These are phyloP conservation scores for Sarcophaga carnaria DNA, from an alignment of 2,888 invertebrate genomes.

Conservation along the genomic window DNA sequence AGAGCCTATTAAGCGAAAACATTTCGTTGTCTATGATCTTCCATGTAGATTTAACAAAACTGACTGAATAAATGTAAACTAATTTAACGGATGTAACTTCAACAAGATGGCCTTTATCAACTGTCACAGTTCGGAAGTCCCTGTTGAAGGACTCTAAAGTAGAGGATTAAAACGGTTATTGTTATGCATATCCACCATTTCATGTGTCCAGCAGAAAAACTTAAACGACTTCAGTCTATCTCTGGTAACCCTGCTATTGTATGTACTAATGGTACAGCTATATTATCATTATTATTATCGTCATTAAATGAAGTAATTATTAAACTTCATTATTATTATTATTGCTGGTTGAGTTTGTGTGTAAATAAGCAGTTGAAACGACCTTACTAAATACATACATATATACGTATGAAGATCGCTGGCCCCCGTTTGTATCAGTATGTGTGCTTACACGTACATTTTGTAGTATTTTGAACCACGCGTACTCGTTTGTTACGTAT, in stretches of 20 bases:
- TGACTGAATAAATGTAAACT: too few species aligned
- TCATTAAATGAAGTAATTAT: slow-evolving; percentile 36
- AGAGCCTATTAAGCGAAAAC: too few species aligned
- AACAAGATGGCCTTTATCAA: too few species aligned
- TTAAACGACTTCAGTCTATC: too few species aligned
- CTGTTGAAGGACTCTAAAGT: too few species aligned
- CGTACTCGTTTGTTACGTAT: slow-evolving; percentile 60
- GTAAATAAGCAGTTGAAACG: slow-evolving; percentile 50
- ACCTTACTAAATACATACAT: slow-evolving; percentile 55
- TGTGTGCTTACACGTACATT: slow-evolving; percentile 1
- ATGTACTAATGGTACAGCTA: slow-evolving; percentile 8
- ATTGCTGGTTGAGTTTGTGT: slow-evolving; percentile 14
- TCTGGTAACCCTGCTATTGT: slow-evolving; percentile 6
- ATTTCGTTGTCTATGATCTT: too few species aligned
- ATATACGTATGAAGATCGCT: slow-evolving; percentile 54
- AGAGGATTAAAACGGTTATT: too few species aligned
- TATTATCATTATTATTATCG: slow-evolving; percentile 37
- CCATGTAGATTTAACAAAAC: too few species aligned
- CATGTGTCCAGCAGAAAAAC: too few species aligned
- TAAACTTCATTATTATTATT: slow-evolving; percentile 8
- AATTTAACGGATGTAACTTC: too few species aligned
- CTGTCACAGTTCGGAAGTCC: too few species aligned
- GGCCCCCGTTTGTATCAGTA: neutral
- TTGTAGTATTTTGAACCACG: slow-evolving; percentile 39
- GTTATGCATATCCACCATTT: too few species aligned